Conservation (phyloP, 2,113 vertebrate genomes). For the Corynorhinus townsendii region DNA sequence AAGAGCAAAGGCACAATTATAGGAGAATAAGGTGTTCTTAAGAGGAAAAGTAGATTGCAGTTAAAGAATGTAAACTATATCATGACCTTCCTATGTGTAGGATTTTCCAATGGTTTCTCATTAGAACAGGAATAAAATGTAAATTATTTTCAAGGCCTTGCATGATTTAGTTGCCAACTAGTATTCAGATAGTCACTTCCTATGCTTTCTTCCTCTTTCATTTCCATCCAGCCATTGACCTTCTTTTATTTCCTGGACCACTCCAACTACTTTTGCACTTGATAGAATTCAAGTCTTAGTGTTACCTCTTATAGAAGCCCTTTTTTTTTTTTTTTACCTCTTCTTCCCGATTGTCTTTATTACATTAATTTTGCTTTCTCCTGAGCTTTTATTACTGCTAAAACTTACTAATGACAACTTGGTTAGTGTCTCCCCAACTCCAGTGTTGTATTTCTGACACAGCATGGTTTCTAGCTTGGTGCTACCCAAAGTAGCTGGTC, state of each 20-base stretch:
- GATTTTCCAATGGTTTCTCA: neutral
- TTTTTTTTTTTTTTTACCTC: neutral
- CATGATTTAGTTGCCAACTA: neutral
- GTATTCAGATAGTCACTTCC: neutral
- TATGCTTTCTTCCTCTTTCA: neutral
- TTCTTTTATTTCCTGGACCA: neutral
- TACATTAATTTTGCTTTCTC: neutral
- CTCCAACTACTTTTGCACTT: neutral
- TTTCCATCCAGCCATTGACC: neutral
- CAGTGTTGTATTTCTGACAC: neutral
- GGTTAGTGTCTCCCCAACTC: neutral
- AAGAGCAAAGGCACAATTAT: neutral
- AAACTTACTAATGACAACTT: neutral
- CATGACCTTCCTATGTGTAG: neutral
- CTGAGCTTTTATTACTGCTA: neutral
- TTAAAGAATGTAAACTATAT: neutral
- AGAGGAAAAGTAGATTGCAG: neutral
- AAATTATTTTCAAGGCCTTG: neutral
- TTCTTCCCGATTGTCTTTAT: neutral
- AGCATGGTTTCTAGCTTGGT: neutral
- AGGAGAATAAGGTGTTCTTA: neutral
- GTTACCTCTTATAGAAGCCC: neutral
- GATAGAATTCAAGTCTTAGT: neutral
- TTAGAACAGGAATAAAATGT: neutral
- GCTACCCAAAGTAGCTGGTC: neutral